These are phyloP conservation scores for Tetranychus urticae DNA, from an alignment of 1,140 invertebrate species.

Conservation along the genomic window DNA sequence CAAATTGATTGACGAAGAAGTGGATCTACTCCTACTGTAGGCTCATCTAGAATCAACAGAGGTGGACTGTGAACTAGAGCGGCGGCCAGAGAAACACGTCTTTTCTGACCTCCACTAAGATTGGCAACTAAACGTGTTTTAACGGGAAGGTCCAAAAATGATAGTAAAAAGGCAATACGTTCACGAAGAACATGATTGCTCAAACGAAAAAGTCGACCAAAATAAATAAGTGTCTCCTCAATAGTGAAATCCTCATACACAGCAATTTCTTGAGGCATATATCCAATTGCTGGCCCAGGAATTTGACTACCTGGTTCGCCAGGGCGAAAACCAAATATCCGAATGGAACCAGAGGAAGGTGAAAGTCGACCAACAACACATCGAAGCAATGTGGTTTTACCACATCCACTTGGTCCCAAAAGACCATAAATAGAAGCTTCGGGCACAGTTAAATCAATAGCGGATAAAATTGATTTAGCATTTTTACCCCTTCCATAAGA, in stretches of 20 bases:
- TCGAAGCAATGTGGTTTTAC: slow-evolving; percentile 58
- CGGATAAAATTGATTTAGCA: slow-evolving; percentile 7
- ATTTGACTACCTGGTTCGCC: slow-evolving; percentile 48
- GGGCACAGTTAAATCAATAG: slow-evolving; percentile 12
- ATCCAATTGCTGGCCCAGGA: slow-evolving; percentile 54
- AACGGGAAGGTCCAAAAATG: slow-evolving; percentile 65
- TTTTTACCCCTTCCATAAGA: slow-evolving; percentile 11
- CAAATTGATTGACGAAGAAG: slow-evolving; percentile 73
- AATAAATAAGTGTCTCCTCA: slow-evolving; percentile 79
- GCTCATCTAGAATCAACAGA: slow-evolving; percentile 27
- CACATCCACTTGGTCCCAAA: slow-evolving; percentile 26
- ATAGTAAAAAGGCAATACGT: slow-evolving; percentile 58
- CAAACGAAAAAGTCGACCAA: slow-evolving; percentile 89
- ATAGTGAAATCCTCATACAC: slow-evolving; percentile 86
- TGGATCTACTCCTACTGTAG: slow-evolving; percentile 74
- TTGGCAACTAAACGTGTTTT: slow-evolving; percentile 63
- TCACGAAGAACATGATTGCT: slow-evolving; percentile 41
- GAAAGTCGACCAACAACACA: slow-evolving; percentile 60
- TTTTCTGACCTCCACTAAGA: slow-evolving; percentile 30
- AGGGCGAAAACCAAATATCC: slow-evolving; percentile 57
- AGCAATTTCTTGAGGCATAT: slow-evolving; percentile 73
- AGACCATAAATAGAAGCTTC: slow-evolving; percentile 33
- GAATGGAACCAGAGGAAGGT: slow-evolving; percentile 56
- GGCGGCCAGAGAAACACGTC: slow-evolving; percentile 23
- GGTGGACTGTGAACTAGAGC: slow-evolving; percentile 26